phyloP scores from a whole-genome alignment of 2,888 invertebrate genomes.

The Drosophila lacicola region DNA sequence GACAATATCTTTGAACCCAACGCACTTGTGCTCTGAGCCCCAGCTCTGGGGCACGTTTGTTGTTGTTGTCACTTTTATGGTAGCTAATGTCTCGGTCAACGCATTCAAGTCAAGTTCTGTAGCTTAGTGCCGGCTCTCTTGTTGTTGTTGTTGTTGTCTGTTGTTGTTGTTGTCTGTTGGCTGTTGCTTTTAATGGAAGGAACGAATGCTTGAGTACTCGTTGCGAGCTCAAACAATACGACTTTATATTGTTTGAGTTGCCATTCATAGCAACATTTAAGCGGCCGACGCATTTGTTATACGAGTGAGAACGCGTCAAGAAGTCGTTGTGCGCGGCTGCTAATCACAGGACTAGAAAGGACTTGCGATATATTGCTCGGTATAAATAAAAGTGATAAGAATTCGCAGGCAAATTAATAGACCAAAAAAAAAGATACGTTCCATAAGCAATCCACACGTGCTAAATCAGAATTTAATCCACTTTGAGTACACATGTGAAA shows the following conservation, averaged over 20 bases:
- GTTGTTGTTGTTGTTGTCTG: conserved; percentile 26
- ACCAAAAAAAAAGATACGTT: not conserved
- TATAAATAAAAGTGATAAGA: not conserved
- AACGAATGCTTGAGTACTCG: conserved; percentile 53
- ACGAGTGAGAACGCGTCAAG: conserved; percentile 71
- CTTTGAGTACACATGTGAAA: too few species aligned
- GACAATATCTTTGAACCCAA: conserved; percentile 71
- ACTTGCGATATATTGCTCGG: too few species aligned
- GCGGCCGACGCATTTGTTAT: conserved; percentile 52
- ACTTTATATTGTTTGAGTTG: conserved; percentile 42
- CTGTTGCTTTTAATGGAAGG: conserved; percentile 58
- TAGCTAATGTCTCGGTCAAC: conserved; percentile 78
- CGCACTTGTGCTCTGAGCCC: conserved; percentile 47
- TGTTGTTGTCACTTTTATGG: conserved; percentile 47
- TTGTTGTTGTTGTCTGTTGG: conserved; percentile 29
- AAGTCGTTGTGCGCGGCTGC: conserved; percentile 49
- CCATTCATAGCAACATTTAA: conserved; percentile 59
- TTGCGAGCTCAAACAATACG: conserved; percentile 15
- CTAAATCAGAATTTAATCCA: too few species aligned
- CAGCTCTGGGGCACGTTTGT: conserved; percentile 30
- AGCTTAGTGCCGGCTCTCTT: conserved; percentile 31
- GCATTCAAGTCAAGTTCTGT: conserved; percentile 78
- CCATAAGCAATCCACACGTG: not conserved
- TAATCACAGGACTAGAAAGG: not conserved
- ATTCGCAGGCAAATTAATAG: too few species aligned